Base-by-base conservation (phyloP, 2,888 invertebrate species). In the Acrocyrtus sp. region DNA sequence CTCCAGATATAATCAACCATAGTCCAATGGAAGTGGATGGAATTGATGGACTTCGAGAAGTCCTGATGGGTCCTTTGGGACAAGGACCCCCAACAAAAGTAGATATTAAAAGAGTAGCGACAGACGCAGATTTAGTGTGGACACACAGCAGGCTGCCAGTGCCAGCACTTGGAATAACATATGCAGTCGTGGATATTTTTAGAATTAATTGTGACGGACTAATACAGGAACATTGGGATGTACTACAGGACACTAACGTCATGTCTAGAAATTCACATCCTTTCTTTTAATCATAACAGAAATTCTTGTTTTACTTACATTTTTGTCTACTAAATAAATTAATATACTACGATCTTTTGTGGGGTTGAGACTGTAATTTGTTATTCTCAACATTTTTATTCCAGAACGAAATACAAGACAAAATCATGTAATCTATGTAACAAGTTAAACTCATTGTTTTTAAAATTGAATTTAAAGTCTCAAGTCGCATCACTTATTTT, bases 211-310 rank as follows among this genome's bases (percentile, higher is more conserved):
- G 76, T 51, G 61, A 47, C 0, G 73, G 68, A 19, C 6, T 53
- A 17, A 67, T 76, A 29, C 45, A 54, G 29, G 76, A 76, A 51
- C 73, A 76, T 57, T 76, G 76, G 76, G 76, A 76, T 58, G 76
- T 70, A 4, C 10, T 70, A 5, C 76, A 76, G 34, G 74, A 74
- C 19, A 63, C 53, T 12, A 72, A 63, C n/a, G 43, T 60, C 1
- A 26, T 4, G 39, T 34, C 68, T 0, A 58, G 5, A 3, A 74
- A 74, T 60, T 24, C 74, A 10, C 57, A 54, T 24, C 62, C 74
- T 3, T 74, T 74, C 63, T 74, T 68, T 50, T 68, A 48, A 22
- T 19, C 6, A 24, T 43, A 34, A 12, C 34, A n/a, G n/a, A n/a
- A n/a, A n/a, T n/a, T n/a, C n/a, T n/a, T n/a, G n/a, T n/a, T n/a